phyloP scores from a whole-genome alignment of 1,140 invertebrate genomes.

The Drosophila repleta region DNA sequence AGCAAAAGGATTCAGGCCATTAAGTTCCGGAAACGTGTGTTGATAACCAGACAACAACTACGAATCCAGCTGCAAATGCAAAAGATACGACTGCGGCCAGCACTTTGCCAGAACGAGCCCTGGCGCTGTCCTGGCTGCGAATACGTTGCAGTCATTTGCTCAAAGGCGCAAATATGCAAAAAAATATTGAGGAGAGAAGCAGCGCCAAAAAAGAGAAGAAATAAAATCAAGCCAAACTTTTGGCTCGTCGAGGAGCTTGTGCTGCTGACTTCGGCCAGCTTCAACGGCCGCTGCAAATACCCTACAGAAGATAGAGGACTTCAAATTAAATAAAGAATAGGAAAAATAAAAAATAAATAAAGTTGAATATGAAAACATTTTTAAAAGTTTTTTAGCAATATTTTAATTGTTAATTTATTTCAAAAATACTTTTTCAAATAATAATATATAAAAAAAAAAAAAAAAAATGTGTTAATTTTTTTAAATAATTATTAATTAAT shows the following conservation, averaged over 20 bases:
- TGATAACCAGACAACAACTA: conserved; percentile 77
- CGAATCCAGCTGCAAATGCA: conserved; percentile 36
- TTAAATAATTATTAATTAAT: too few species aligned
- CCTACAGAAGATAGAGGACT: not conserved
- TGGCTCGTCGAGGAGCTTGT: conserved; percentile 22
- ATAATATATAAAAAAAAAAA: too few species aligned
- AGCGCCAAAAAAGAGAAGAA: conserved; percentile 38
- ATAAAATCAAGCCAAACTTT: conserved; percentile 41
- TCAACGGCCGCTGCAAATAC: not conserved
- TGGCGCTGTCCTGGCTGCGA: conserved; percentile 43
- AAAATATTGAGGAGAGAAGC: not conserved
- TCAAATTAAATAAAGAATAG: too few species aligned
- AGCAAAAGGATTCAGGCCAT: conserved; percentile 83
- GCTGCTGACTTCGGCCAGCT: not conserved
- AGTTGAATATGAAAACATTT: too few species aligned
- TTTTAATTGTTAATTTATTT: too few species aligned
- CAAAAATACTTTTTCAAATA: too few species aligned
- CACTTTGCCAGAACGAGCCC: conserved; percentile 6
- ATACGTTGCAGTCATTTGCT: conserved; percentile 66
- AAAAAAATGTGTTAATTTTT: too few species aligned
- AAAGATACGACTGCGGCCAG: conserved; percentile 24
- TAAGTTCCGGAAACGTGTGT: conserved; percentile 81
- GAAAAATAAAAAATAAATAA: too few species aligned
- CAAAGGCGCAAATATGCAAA: conserved; percentile 1
- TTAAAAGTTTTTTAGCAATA: too few species aligned